These are phyloP conservation scores for Sternotherus odoratus DNA, from an alignment of 2,797 vertebrate species.

Conservation along the genomic window DNA sequence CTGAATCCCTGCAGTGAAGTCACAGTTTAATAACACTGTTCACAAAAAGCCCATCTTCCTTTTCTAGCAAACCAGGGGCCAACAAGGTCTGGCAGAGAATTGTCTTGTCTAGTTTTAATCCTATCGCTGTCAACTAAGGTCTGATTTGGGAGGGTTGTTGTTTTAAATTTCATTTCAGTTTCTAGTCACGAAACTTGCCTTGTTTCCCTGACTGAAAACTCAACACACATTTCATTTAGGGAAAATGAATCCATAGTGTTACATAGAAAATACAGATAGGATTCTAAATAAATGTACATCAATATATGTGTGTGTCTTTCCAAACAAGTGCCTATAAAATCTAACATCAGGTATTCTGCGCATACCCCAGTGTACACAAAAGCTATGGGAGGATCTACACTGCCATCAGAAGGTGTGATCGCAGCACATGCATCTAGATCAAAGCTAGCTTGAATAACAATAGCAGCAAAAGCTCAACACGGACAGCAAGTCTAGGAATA, in stretches of 20 bases:
- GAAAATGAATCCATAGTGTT: not conserved
- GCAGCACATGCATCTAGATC: not conserved
- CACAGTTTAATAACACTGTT: conserved; percentile 14
- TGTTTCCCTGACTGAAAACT: not conserved
- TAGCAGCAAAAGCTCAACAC: not conserved
- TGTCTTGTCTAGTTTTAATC: not conserved
- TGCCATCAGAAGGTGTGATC: not conserved
- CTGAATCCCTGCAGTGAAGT: conserved; percentile 54
- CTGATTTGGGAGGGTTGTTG: not conserved
- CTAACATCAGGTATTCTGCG: not conserved
- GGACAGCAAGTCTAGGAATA: not conserved
- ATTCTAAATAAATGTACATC: conserved; percentile 40
- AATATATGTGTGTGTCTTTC: conserved; percentile 47
- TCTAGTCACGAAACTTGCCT: not conserved
- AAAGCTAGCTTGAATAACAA: not conserved
- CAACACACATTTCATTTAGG: not conserved
- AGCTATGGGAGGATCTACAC: not conserved
- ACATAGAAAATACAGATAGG: not conserved
- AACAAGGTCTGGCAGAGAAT: not conserved
- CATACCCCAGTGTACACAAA: conserved; percentile 6
- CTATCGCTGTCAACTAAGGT: not conserved
- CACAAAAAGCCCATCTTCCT: not conserved
- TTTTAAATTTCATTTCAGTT: conserved; percentile 7
- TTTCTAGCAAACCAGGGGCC: not conserved
- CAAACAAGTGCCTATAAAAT: conserved; percentile 50